phyloP scores from a whole-genome alignment of 1,140 invertebrate species.

The Polyergus mexicanus region DNA sequence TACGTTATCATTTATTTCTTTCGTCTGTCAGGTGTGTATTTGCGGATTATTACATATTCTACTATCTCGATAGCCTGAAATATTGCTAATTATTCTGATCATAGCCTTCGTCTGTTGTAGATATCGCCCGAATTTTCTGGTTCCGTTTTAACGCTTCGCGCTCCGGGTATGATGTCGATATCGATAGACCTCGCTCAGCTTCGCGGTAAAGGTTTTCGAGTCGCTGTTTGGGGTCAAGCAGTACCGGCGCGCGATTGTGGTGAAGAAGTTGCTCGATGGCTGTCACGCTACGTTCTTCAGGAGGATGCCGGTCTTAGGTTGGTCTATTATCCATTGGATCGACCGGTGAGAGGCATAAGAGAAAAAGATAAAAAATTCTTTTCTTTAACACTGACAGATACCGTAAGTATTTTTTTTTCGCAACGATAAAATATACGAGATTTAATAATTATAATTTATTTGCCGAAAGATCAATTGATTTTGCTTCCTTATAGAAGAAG shows the following conservation, averaged over 20 bases:
- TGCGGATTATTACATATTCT: conserved; percentile 5
- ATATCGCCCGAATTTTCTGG: conserved; percentile 83
- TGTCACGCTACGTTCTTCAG: conserved; percentile 88
- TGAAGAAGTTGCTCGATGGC: conserved; percentile 88
- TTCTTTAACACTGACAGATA: conserved; percentile 73
- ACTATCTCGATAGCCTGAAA: background rate
- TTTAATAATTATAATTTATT: conserved; percentile 3
- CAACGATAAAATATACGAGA: background rate
- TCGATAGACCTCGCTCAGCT: conserved; percentile 86
- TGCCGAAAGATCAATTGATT: background rate
- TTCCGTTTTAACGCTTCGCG: conserved; percentile 85
- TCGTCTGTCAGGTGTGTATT: background rate
- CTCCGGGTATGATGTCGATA: conserved; percentile 86
- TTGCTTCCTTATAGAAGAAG: too few relatives aligned
- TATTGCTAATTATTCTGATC: background rate
- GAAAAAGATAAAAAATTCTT: conserved; percentile 75
- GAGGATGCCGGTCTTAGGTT: conserved; percentile 87
- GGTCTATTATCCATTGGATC: conserved; percentile 87
- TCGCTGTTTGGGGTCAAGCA: conserved; percentile 85
- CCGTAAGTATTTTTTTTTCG: conserved; percentile 72
- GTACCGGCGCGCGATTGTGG: conserved; percentile 88
- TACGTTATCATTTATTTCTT: conserved; percentile 39
- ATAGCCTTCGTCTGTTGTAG: conserved; percentile 61
- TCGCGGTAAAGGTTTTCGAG: conserved; percentile 81
- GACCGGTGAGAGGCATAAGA: conserved; percentile 78